A percentile compares a stretch with the other conserved stretches of the same genome.
These are phyloP conservation scores for Cavia aperea DNA, from an alignment of 2,113 vertebrate species.

Conservation along the genomic window DNA sequence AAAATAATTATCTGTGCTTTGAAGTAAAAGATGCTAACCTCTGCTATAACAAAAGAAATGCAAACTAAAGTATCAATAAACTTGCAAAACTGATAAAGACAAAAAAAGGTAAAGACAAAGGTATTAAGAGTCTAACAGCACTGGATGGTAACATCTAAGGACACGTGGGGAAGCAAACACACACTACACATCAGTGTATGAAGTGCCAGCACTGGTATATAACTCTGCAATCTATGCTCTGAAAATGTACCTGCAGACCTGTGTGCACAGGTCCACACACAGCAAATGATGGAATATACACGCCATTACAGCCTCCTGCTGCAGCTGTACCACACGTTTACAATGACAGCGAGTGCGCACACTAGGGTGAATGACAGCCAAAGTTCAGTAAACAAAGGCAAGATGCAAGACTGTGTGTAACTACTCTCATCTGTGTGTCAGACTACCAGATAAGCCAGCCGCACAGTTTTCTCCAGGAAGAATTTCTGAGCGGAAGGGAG, in stretches of 20 bases:
- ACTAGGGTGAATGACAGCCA: neutral
- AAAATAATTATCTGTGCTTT: neutral
- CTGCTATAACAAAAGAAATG: neutral
- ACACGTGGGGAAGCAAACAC: no score
- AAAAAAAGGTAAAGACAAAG: neutral
- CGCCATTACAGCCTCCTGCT: neutral
- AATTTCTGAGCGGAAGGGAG: neutral
- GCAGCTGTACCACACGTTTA: neutral
- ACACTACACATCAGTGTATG: rapidly evolving
- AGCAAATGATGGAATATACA: neutral
- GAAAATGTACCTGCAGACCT: neutral
- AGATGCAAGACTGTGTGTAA: neutral
- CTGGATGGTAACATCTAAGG: neutral
- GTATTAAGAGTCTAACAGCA: neutral
- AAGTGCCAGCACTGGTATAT: rapidly evolving
- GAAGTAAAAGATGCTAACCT: neutral
- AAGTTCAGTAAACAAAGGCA: neutral
- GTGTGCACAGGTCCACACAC: neutral
- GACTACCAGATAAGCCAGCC: neutral
- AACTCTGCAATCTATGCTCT: neutral
- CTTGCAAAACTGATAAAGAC: neutral
- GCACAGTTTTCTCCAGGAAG: neutral
- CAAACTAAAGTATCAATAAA: neutral
- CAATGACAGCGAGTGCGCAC: neutral
- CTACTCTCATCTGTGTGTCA: neutral